A percentile compares a stretch with the other conserved stretches of the same genome.
Conservation (phyloP, 1,140 invertebrate species). For the Grapholita molesta region DNA sequence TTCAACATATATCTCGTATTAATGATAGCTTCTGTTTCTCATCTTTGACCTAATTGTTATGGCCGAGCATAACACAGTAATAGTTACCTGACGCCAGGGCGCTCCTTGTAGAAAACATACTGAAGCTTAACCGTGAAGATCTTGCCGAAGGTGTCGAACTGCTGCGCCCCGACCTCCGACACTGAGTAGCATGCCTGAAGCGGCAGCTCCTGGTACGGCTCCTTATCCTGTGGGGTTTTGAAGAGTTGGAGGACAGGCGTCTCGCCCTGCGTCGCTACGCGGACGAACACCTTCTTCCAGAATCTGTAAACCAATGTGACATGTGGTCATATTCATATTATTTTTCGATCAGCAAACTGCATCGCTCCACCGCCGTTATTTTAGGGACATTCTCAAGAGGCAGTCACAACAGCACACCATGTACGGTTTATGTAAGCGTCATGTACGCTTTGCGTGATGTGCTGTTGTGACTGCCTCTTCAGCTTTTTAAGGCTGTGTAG, state of each 20-base stretch:
- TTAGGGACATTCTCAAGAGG: too few relatives aligned
- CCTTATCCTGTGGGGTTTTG: conserved; percentile 91
- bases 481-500: too few relatives aligned
- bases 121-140: conserved; percentile 99
- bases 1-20: neutral
- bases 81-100: conserved; percentile 89
- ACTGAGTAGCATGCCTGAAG: conserved; percentile 95
- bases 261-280: conserved; percentile 87
- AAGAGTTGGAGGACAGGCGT: conserved; percentile 92
- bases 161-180: conserved; percentile 95
- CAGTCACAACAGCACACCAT: too few relatives aligned
- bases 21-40: too few relatives aligned
- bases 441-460: too few relatives aligned
- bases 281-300: conserved; percentile 98
- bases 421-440: too few relatives aligned
- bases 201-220: conserved; percentile 95
- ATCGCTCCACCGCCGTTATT: too few relatives aligned
- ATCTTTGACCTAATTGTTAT: too few relatives aligned
- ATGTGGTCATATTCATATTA: neutral
- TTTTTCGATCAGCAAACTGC: too few relatives aligned
- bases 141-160: conserved; percentile 99
- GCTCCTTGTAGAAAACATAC: conserved; percentile 99
- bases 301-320: conserved; percentile 80
- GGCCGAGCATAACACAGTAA: neutral
- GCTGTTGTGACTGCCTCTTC: too few relatives aligned